Conservation (phyloP, 2,797 vertebrate genomes). For the Takifugu ocellatus region DNA sequence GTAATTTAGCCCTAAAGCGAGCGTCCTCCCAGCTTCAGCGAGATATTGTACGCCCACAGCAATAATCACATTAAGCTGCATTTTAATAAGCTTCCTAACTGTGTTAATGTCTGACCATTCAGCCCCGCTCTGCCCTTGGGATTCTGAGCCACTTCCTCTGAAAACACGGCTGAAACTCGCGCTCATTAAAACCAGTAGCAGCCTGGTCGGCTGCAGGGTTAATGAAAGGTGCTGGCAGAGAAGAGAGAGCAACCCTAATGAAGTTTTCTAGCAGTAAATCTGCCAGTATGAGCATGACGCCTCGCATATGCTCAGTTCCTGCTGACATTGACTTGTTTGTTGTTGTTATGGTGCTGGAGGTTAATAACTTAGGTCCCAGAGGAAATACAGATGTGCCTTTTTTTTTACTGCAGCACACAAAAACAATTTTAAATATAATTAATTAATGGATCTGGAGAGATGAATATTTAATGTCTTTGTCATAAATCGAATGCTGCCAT, state of each 20-base stretch:
- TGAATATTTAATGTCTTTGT: too few species aligned
- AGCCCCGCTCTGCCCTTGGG: conserved; percentile 31
- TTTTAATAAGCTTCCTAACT: conserved; percentile 57
- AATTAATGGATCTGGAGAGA: too few species aligned
- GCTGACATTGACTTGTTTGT: conserved; percentile 16
- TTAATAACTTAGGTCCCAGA: conserved; percentile 18
- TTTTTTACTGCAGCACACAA: too few species aligned
- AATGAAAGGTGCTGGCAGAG: conserved; percentile 46
- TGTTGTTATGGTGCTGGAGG: conserved; percentile 14
- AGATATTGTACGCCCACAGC: conserved; percentile 24
- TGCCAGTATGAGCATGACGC: conserved; percentile 6
- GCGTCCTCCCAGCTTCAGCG: conserved; percentile 16
- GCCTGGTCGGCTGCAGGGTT: conserved; percentile 33
- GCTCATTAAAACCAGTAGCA: conserved; percentile 47
- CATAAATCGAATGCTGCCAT: too few species aligned
- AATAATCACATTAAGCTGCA: conserved; percentile 51
- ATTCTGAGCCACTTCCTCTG: conserved; percentile 46
- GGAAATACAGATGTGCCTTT: too few species aligned
- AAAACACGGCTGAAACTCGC: conserved; percentile 40
- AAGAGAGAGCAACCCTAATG: conserved; percentile 36
- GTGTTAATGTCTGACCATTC: conserved; percentile 42
- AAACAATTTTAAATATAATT: too few species aligned
- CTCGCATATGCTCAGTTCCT: conserved; percentile 24
- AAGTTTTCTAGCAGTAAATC: conserved; percentile 25
- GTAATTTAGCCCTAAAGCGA: conserved; percentile 21